These are phyloP conservation scores for Charadrius vociferus DNA, from an alignment of 2,113 vertebrate genomes.

Conservation along the genomic window DNA sequence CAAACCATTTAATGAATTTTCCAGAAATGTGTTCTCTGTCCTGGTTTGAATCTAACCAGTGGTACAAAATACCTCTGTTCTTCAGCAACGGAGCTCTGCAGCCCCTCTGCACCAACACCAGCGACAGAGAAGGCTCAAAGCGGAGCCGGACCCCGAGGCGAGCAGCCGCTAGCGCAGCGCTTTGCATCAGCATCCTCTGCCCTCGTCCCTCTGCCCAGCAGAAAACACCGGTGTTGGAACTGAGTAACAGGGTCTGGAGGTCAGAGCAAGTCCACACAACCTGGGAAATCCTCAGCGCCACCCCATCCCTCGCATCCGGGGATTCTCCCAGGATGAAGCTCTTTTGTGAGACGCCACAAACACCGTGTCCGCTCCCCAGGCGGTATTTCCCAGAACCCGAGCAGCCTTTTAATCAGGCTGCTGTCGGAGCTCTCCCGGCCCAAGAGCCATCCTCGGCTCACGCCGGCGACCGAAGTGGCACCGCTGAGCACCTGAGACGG, in stretches of 20 bases:
- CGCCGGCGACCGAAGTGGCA: accelerated
- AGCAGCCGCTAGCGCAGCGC: neutral
- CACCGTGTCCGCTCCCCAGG: accelerated
- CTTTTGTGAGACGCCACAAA: too few species aligned
- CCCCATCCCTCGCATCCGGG: neutral
- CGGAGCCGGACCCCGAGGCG: too few species aligned
- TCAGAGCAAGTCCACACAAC: neutral
- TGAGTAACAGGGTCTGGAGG: neutral
- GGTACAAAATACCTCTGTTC: neutral
- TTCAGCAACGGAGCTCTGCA: neutral
- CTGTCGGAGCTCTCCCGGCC: too few species aligned
- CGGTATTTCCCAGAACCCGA: accelerated
- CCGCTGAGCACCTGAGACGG: accelerated
- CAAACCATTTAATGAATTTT: neutral
- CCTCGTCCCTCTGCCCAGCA: neutral
- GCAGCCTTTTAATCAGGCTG: accelerated
- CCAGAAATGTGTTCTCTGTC: neutral
- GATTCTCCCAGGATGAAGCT: neutral
- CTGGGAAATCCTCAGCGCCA: neutral
- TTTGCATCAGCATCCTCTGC: neutral
- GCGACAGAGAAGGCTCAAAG: neutral
- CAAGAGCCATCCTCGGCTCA: neutral
- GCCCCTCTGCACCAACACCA: accelerated
- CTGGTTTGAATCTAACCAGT: neutral
- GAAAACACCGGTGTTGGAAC: neutral